phyloP scores from a whole-genome alignment of 2,797 vertebrate genomes.

The Austrolebias charrua region DNA sequence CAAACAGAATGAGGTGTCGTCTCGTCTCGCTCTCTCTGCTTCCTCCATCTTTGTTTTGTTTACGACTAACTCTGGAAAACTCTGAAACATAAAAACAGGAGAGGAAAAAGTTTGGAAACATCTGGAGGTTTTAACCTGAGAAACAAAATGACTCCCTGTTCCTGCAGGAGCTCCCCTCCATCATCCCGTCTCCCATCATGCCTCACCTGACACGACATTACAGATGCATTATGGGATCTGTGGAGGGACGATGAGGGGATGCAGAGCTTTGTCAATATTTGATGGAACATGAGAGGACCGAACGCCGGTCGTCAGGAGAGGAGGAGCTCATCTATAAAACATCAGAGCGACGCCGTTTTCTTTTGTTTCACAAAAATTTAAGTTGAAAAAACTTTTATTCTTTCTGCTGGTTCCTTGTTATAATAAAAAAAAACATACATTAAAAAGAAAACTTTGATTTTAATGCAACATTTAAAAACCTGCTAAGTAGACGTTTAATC shows the following conservation, averaged over 20 bases:
- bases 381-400: slow-evolving; percentile 37
- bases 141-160: slow-evolving; percentile 26
- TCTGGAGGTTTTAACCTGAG: too few relatives aligned
- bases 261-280: slow-evolving; percentile 71
- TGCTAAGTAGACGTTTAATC: too few relatives aligned
- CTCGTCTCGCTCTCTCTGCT: too few relatives aligned
- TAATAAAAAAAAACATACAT: background rate
- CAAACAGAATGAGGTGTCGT: too few relatives aligned
- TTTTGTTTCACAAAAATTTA: slow-evolving; percentile 33
- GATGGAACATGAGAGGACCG: slow-evolving; percentile 80
- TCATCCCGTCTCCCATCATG: slow-evolving; percentile 54
- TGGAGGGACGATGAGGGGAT: slow-evolving; percentile 44
- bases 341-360: slow-evolving; percentile 45
- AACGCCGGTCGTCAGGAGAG: slow-evolving; percentile 73
- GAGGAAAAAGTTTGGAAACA: too few relatives aligned
- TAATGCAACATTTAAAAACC: too few relatives aligned
- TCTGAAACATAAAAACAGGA: too few relatives aligned
- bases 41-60: too few relatives aligned
- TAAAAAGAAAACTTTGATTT: background rate
- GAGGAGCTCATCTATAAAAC: slow-evolving; percentile 76
- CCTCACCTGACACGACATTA: slow-evolving; percentile 69
- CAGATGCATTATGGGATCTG: slow-evolving; percentile 77
- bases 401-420: background rate
- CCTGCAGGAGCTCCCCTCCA: slow-evolving; percentile 46
- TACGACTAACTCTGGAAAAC: too few relatives aligned